Conservation (phyloP, 2,797 vertebrate species). For the Smutsia gigantea region DNA sequence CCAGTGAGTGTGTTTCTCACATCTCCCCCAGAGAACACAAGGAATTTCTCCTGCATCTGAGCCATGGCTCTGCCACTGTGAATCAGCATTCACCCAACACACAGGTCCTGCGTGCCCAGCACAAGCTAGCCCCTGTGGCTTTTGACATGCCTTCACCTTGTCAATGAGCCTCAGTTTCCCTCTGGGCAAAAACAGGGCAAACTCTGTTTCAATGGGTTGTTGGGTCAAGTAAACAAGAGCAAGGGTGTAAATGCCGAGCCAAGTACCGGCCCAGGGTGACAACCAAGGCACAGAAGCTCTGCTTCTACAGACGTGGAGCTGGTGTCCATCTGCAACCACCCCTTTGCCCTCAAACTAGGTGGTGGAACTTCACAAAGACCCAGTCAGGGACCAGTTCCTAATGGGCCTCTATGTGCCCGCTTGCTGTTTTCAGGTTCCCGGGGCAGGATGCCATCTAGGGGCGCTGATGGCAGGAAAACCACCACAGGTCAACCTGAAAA, state of each 20-base stretch:
- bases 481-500: not conserved
- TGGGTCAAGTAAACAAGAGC: fast-evolving
- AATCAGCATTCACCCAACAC: fast-evolving
- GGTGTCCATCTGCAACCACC: too few species aligned
- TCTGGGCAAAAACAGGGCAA: fast-evolving
- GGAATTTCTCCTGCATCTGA: fast-evolving
- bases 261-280: fast-evolving
- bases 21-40: fast-evolving
- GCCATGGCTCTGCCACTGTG: not conserved
- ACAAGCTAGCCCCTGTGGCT: not conserved
- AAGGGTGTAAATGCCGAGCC: fast-evolving
- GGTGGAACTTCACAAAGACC: not conserved
- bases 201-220: fast-evolving
- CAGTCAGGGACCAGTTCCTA: not conserved
- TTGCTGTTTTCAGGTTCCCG: fast-evolving
- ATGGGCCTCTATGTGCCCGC: fast-evolving
- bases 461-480: not conserved
- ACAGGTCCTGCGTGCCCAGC: not conserved
- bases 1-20: too few species aligned
- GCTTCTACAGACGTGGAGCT: fast-evolving
- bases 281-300: fast-evolving
- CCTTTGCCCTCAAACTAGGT: not conserved
- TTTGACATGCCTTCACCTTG: not conserved
- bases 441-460: not conserved
- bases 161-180: not conserved